Base-by-base conservation (phyloP, 2,888 invertebrate species). In the Tachina grossa region DNA sequence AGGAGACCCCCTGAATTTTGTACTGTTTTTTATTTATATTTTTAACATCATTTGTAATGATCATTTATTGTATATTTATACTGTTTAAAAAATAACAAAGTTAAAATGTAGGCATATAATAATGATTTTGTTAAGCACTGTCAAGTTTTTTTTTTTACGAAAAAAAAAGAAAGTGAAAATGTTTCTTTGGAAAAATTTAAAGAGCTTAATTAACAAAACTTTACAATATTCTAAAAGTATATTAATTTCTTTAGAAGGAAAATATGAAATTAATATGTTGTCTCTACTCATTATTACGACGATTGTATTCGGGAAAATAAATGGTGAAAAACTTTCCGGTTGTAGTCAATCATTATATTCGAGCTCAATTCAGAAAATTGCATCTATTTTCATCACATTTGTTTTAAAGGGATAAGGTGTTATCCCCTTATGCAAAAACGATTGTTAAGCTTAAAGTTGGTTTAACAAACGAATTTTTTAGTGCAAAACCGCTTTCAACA, bases 81-180 rank as follows among this genome's bases (percentile, higher is more conserved):
- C 31, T 31, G 5, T 31, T 31, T 49, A 66, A 39, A 31, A 68
- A 13, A 51, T 51, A 51, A 79, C 55, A 80, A 80, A 66, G n/a
- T 57, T 55, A 3, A 19, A 71, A 78, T 51, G 45, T 63, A 78
- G 19, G 57, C 51, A 31, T 31, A 31, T 31, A 9, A 16, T 61
- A 45, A 10, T 61, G 31, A 19, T 53, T 53, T 55, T 63, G 19
- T 68, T 41, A 68, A 41, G 49, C 1, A 5, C 13, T 10, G 22
- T 16, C 16, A 4, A 16, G 31, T 31, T 31, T 22, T 22, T 22
- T 22, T 22, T 31, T 3, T n/a, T n/a, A n/a, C n/a, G n/a, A n/a
- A n/a, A n/a, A n/a, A 31, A 5, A 31, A 31, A 31, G 6, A 6
- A 31, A 31, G 31, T 2, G 5, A 6, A 31, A 31, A 31, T n/a